Percentiles rank a stretch among this genome's conserved stretches.
These are phyloP conservation scores for Podarcis raffonei DNA, from an alignment of 2,113 vertebrate genomes.

Conservation along the genomic window DNA sequence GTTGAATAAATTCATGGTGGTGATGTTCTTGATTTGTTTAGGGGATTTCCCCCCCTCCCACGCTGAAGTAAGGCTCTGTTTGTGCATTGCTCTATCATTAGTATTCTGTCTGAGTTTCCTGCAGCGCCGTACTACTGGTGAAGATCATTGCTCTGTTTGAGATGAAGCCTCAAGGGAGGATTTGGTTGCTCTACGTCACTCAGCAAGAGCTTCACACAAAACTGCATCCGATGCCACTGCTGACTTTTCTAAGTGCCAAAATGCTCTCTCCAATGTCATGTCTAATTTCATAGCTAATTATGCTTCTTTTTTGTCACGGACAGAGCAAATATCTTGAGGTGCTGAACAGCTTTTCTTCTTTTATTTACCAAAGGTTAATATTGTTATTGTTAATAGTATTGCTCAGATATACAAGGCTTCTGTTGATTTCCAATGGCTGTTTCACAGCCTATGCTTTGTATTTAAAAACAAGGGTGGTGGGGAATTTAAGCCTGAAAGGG, in stretches of 20 bases:
- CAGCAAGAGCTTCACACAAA: conserved; percentile 53
- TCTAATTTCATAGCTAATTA: conserved; percentile 69
- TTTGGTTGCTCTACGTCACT: conserved; percentile 19
- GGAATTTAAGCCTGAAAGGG: background rate
- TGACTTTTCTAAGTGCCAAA: conserved; percentile 56
- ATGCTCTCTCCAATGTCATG: conserved; percentile 59
- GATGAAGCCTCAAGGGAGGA: conserved; percentile 62
- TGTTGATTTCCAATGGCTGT: conserved; percentile 12
- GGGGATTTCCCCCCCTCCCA: background rate
- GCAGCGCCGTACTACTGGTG: conserved; percentile 31
- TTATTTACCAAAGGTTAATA: conserved; percentile 60
- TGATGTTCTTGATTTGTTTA: fast-evolving
- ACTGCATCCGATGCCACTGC: background rate
- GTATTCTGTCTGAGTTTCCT: conserved; percentile 64
- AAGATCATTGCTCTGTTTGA: conserved; percentile 60
- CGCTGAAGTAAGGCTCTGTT: conserved; percentile 49
- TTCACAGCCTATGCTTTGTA: background rate
- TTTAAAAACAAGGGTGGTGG: background rate
- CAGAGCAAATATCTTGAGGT: conserved; percentile 60
- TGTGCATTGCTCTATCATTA: conserved; percentile 54
- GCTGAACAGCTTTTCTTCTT: conserved; percentile 42
- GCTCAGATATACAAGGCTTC: conserved; percentile 34
- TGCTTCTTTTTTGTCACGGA: conserved; percentile 64
- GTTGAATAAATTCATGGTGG: conserved; percentile 55
- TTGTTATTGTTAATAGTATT: conserved; percentile 57